Conservation (phyloP, 2,888 invertebrate species). For the Chrysomela aeneicollis region DNA sequence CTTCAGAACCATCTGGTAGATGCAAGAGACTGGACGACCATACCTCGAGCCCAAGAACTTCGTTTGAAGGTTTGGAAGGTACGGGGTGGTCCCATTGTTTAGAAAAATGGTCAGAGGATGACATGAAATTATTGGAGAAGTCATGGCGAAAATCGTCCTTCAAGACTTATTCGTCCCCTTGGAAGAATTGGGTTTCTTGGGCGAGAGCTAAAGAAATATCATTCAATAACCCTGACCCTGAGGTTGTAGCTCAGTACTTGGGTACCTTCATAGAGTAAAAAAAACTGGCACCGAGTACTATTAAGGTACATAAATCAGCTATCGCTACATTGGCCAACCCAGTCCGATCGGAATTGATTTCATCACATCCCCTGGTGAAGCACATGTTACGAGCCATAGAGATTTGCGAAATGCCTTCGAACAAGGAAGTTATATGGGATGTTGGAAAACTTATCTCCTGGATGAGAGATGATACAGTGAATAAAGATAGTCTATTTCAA, state of each 20-base stretch:
- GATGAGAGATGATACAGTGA: constrained; percentile 7
- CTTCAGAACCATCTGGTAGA: constrained; percentile 35
- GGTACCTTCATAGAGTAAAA: constrained; percentile 32
- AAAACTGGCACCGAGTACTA: constrained; percentile 38
- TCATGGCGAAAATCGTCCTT: constrained; percentile 32
- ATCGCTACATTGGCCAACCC: constrained; percentile 29
- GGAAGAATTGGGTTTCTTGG: neutral
- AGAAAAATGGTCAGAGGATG: constrained; percentile 35
- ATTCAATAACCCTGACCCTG: constrained; percentile 15
- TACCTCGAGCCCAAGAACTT: neutral
- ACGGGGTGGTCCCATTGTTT: constrained; percentile 39
- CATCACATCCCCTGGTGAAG: neutral
- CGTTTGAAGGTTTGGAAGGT: no score
- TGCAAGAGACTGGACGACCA: neutral
- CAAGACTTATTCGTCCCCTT: constrained; percentile 26
- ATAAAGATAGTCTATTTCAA: constrained; percentile 13
- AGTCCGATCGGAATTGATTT: neutral
- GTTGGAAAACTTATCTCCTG: neutral
- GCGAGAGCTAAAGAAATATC: neutral
- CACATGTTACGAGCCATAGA: neutral
- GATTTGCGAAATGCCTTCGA: no score
- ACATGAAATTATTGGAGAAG: constrained; percentile 22
- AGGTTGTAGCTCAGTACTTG: constrained; percentile 27
- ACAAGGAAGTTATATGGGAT: neutral
- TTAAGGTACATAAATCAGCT: constrained; percentile 44